Percentiles rank a stretch among this genome's conserved stretches.
phyloP scores from a whole-genome alignment of 2,797 vertebrate genomes.

The Coluber constrictor region DNA sequence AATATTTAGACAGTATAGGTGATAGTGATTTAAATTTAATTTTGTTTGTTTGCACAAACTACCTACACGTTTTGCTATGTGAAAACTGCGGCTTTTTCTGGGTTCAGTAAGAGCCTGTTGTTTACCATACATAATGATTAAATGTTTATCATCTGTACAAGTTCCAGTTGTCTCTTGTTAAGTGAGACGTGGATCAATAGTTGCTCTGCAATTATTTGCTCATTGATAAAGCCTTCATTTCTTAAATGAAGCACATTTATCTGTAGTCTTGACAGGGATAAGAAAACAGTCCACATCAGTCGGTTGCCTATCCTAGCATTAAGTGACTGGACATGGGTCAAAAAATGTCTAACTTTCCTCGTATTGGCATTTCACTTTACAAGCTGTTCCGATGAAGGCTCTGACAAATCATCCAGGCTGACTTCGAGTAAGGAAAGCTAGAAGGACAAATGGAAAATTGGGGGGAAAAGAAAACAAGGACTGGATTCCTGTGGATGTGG shows the following conservation, averaged over 20 bases:
- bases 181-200: slow-evolving; percentile 72
- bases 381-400: slow-evolving; percentile 66
- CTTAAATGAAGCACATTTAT: slow-evolving; percentile 69
- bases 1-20: not conserved
- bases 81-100: not conserved
- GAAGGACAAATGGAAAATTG: slow-evolving; percentile 48
- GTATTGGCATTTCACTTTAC: slow-evolving; percentile 80
- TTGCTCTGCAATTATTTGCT: slow-evolving; percentile 76
- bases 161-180: slow-evolving; percentile 49
- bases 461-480: slow-evolving; percentile 32
- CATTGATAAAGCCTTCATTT: slow-evolving; percentile 77
- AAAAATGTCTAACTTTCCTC: slow-evolving; percentile 75
- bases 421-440: slow-evolving; percentile 48
- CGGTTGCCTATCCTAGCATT: slow-evolving; percentile 42
- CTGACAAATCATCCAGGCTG: slow-evolving; percentile 65
- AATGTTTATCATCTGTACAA: slow-evolving; percentile 53
- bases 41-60: not conserved
- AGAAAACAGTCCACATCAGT: slow-evolving; percentile 48
- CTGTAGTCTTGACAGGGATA: slow-evolving; percentile 54
- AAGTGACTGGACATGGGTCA: slow-evolving; percentile 68
- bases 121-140: slow-evolving; percentile 25
- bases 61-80: slow-evolving; percentile 4
- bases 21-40: not conserved
- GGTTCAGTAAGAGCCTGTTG: slow-evolving; percentile 9
- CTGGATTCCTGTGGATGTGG: slow-evolving; percentile 34